phyloP scores from a whole-genome alignment of 2,888 invertebrate species.

The Cheilosia variabilis region DNA sequence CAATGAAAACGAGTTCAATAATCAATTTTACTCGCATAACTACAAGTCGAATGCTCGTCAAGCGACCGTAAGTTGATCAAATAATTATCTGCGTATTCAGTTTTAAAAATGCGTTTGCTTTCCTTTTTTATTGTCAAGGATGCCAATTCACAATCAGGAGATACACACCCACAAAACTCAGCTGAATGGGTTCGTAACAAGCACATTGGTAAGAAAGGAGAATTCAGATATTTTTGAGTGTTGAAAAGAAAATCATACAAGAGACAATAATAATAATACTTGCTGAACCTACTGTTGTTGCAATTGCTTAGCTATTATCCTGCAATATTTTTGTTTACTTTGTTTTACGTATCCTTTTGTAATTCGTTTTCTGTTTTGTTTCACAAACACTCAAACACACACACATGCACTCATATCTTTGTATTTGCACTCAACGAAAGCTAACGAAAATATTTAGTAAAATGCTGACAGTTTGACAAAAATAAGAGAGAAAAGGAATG shows the following conservation, averaged over 20 bases:
- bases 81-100: background rate
- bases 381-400: background rate
- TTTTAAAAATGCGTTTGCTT: background rate
- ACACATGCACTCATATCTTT: background rate
- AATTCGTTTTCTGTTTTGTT: slow-evolving; percentile 11
- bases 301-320: slow-evolving; percentile 27
- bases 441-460: background rate
- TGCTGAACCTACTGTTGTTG: slow-evolving; percentile 32
- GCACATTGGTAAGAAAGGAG: slow-evolving; percentile 96
- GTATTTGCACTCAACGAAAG: slow-evolving; percentile 2
- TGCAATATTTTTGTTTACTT: slow-evolving; percentile 32
- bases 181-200: slow-evolving; percentile 95
- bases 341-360: slow-evolving; percentile 23
- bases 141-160: slow-evolving; percentile 73
- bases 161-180: slow-evolving; percentile 86
- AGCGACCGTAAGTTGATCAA: slow-evolving; percentile 36
- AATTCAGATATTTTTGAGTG: slow-evolving; percentile 94
- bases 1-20: slow-evolving; percentile 86
- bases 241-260: slow-evolving; percentile 20
- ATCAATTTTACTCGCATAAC: slow-evolving; percentile 87
- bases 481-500: background rate
- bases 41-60: slow-evolving; percentile 62
- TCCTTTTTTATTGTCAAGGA: slow-evolving; percentile 33
- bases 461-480: background rate
- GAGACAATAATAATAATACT: slow-evolving; percentile 21